Conservation (phyloP, 2,888 invertebrate species). For the Amblyjoppa proteus region DNA sequence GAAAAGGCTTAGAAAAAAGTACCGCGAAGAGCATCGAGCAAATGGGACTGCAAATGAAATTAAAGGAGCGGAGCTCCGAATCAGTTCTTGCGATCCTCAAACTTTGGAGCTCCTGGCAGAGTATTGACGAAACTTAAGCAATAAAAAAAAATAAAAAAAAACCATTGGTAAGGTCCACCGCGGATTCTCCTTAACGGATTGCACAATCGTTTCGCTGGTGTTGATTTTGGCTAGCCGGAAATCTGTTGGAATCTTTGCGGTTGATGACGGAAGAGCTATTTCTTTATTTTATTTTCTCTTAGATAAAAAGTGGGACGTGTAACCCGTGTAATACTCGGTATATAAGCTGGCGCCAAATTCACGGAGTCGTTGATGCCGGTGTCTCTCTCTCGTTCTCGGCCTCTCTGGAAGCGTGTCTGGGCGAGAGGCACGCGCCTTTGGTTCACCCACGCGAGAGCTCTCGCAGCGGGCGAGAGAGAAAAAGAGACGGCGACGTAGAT, state of each 20-base stretch:
- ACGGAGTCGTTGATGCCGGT: conserved; percentile 55
- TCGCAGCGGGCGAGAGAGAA: conserved; percentile 57
- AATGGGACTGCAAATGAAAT: conserved; percentile 36
- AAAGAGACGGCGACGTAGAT: conserved; percentile 53
- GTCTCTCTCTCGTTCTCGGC: conserved; percentile 36
- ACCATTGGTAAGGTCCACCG: conserved; percentile 7
- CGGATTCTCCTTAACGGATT: conserved; percentile 51
- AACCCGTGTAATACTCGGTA: conserved; percentile 54
- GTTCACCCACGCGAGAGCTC: conserved; percentile 67
- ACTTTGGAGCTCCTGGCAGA: not conserved
- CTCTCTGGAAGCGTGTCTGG: conserved; percentile 62
- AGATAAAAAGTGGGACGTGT: conserved; percentile 53
- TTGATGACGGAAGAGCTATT: conserved; percentile 61
- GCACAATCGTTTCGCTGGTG: conserved; percentile 55
- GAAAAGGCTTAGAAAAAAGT: conserved; percentile 14
- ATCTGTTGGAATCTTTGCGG: conserved; percentile 40
- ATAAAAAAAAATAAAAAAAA: not conserved
- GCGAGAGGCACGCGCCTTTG: conserved; percentile 71
- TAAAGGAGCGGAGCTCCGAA: not conserved
- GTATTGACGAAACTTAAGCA: not conserved
- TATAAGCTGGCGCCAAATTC: conserved; percentile 66
- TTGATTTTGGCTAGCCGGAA: conserved; percentile 54
- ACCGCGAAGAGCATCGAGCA: not conserved
- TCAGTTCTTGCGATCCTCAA: conserved; percentile 13
- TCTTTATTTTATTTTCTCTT: conserved; percentile 3